Evolutionary conservation across 2,888 invertebrate genomes (phyloP), one percentile per base, ranked within the genome.

Genomic region (Parascotia fuliginaria): DNA sequence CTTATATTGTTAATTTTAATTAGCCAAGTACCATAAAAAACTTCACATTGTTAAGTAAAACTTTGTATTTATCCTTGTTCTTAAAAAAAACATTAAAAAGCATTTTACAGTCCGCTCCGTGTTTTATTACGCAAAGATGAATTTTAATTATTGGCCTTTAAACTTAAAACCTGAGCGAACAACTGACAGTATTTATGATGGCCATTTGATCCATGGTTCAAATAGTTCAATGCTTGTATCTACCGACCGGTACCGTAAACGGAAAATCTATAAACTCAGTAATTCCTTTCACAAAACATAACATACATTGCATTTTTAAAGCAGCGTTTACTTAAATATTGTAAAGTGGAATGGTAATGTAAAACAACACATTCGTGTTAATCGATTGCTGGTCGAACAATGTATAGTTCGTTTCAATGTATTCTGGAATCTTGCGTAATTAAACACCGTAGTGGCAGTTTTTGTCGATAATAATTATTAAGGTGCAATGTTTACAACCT

Each of bases 391-490:
- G 19, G 9, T 12, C 69, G 74, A 73, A 72, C 74, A 75, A 69
- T 70, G 76, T 72, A 60, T 48, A 73, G 72, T 63, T 4, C 13
- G 71, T 73, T 77, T 69, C 77, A 79, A 81, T 79, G 77, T 81
- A 65, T 80, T 65, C 64, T 72, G 89, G 88, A 89, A 89, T 91
- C 86, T 90, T 81, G 81, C 86, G 81, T 86, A 85, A 90, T 91
- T 89, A 87, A 63, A 82, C 75, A 79, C 72, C 59, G 75, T 78
- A 83, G 84, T 87, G 84, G 86, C 82, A 86, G 82, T 89, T 89
- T 86, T 87, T 87, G 83, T 82, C 60, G 54, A 65, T 74, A 76
- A 80, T 80, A 77, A 75, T 68, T 62, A 62, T 66, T 50, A 73
- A 70, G 71, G 75, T 74, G 76, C 71, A 73, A 75, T 56, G 60